Evolutionary conservation across 2,797 vertebrate genomes (phyloP), one percentile per base, ranked within the genome.

Genomic region (Pteronotus mesoamericanus): DNA sequence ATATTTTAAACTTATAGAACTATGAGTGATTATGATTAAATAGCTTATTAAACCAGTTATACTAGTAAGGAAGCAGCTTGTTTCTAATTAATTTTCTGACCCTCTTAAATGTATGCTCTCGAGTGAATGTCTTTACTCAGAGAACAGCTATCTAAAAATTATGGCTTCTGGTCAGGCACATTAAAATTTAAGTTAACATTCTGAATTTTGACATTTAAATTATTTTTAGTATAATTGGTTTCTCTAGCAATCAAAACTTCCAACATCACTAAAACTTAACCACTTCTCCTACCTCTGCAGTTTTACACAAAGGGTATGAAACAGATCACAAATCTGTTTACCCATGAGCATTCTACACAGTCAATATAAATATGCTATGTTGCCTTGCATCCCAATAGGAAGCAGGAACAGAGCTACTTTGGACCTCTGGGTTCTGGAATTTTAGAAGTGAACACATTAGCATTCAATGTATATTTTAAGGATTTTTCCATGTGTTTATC

Each of bases 131-230:
- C 72, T 72, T 88, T 26, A 59, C 32, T 44, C 66, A 32, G 46
- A 68, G 59, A 77, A 77, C 10, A 59, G 26, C 57, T 89, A 44
- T 37, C 34, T 86, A 80, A 91, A 59, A 66, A 78, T 77, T 82
- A 32, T 79, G 37, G 46, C 34, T 94, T 92, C 61, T 59, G 53
- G 19, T 71, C 59, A 89, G 71, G 26, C 26, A 61, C 18, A 68
- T 61, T 95, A 78, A 72, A 77, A 83, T 94, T 86, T 55, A 95
- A 85, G 68, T 85, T 91, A 91, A 59, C 48, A 68, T 72, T 78
- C 14, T 86, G 22, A 92, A 89, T 94, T 89, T 95, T 39, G 16
- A 61, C 32, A 92, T 34, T 86, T 91, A 74, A 84, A 51, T 94
- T 89, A 77, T 61, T 66, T 90, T 94, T 89, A 37, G 24, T 48